These are phyloP conservation scores for Ptychobarbus kaznakovi DNA, from an alignment of 2,797 vertebrate species.

Conservation along the genomic window DNA sequence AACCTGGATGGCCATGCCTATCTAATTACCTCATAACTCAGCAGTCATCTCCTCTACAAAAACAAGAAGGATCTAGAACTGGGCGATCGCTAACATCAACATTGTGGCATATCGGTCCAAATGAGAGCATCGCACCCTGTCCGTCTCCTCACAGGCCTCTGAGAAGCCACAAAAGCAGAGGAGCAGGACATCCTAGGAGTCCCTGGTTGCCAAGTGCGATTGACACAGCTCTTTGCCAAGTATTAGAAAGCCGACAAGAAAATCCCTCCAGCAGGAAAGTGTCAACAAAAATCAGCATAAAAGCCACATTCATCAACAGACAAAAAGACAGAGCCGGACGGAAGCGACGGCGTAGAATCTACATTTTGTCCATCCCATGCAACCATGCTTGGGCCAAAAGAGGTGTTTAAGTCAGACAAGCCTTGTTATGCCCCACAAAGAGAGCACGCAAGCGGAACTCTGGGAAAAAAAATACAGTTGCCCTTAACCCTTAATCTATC, in stretches of 20 bases:
- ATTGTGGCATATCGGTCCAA: conserved; percentile 66
- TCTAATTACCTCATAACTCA: conserved; percentile 72
- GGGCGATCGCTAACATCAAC: conserved; percentile 67
- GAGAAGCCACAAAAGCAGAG: conserved; percentile 72
- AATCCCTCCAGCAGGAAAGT: conserved; percentile 71
- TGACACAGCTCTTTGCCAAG: conserved; percentile 70
- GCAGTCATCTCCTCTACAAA: conserved; percentile 56
- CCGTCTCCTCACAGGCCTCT: conserved; percentile 70
- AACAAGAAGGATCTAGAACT: conserved; percentile 58
- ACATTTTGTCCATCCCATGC: conserved; percentile 68
- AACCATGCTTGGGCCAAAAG: conserved; percentile 58
- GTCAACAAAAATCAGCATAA: conserved; percentile 77
- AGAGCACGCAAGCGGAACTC: conserved; percentile 65
- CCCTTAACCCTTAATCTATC: conserved; percentile 70
- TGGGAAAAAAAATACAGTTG: conserved; percentile 68
- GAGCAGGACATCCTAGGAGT: conserved; percentile 72
- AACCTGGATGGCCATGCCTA: conserved; percentile 68
- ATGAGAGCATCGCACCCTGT: conserved; percentile 71
- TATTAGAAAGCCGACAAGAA: conserved; percentile 72
- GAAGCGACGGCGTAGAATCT: conserved; percentile 63
- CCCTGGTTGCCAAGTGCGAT: conserved; percentile 74
- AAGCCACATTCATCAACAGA: conserved; percentile 73
- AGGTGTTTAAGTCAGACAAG: conserved; percentile 69
- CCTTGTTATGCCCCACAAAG: conserved; percentile 69
- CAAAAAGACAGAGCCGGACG: conserved; percentile 68